phyloP scores from a whole-genome alignment of 35 echinoderm and acorn worm genomes.

The Lytechinus pictus region DNA sequence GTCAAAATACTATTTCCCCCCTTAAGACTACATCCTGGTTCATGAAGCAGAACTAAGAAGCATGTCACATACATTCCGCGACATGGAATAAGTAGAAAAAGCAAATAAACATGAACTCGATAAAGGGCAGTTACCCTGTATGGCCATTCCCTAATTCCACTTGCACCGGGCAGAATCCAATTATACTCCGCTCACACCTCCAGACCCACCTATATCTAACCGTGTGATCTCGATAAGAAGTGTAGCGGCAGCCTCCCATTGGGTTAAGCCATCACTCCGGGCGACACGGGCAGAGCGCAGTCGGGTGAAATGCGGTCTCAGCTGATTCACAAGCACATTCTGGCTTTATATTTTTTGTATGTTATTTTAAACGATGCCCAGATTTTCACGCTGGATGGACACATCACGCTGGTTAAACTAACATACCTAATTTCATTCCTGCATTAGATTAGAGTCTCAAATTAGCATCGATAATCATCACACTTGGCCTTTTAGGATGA shows the following conservation, averaged over 20 bases:
- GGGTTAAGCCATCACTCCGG: background rate
- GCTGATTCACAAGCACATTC: background rate
- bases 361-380: background rate
- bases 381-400: background rate
- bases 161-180: background rate
- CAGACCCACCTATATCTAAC: background rate
- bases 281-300: background rate
- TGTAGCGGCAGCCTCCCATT: background rate
- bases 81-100: slow-evolving; percentile 5
- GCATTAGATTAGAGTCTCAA: background rate
- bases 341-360: background rate
- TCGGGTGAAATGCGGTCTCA: background rate
- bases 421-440: background rate
- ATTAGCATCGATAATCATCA: background rate
- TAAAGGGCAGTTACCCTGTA: slow-evolving; percentile 16
- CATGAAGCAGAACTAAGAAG: background rate
- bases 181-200: slow-evolving; percentile 9
- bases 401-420: slow-evolving; percentile 1
- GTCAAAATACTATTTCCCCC: background rate
- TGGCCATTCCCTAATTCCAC: background rate
- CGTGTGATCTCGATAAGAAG: slow-evolving; percentile 1
- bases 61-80: background rate
- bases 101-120: slow-evolving; percentile 19
- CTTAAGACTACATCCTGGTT: background rate
- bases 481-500: background rate